A percentile compares a stretch with the other conserved stretches of the same genome.
phyloP scores from a whole-genome alignment of 2,888 invertebrate genomes.

The Andrena minutula region DNA sequence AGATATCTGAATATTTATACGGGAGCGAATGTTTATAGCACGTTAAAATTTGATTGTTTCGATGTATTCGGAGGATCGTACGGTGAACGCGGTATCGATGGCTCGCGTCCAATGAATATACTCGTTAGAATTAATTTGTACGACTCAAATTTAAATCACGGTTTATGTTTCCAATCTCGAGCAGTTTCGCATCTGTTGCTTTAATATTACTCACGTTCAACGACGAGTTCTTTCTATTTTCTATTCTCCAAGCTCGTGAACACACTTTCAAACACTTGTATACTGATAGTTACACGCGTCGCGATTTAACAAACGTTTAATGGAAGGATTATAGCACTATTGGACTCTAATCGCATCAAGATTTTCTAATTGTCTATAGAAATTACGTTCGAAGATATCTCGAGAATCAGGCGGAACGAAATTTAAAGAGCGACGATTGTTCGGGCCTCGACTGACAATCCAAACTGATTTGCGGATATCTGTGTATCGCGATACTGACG shows the following conservation, averaged over 20 bases:
- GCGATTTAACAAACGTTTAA: constrained; percentile 18
- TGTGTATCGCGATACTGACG: constrained; percentile 24
- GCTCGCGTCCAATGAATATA: neutral
- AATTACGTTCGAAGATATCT: constrained; percentile 30
- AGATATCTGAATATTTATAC: neutral
- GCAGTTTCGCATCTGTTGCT: constrained; percentile 16
- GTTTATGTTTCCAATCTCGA: constrained; percentile 4
- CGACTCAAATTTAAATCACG: constrained; percentile 10
- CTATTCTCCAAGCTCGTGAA: neutral
- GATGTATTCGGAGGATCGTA: constrained; percentile 17
- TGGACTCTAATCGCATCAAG: constrained; percentile 14
- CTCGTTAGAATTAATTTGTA: neutral
- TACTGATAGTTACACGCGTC: constrained; percentile 1
- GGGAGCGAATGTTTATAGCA: constrained; percentile 8
- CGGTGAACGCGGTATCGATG: constrained; percentile 7
- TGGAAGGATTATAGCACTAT: constrained; percentile 14
- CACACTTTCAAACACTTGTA: constrained; percentile 10
- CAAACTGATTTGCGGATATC: constrained; percentile 46
- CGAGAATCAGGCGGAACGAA: constrained; percentile 16
- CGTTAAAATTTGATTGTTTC: constrained; percentile 8
- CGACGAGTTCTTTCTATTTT: constrained; percentile 10
- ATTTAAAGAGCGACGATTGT: constrained; percentile 14
- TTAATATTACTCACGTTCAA: constrained; percentile 14
- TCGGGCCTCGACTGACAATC: constrained; percentile 52
- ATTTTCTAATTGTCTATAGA: constrained; percentile 38